These are phyloP conservation scores for Sebastes kiyomatsui DNA, from an alignment of 2,797 vertebrate species.

Conservation along the genomic window DNA sequence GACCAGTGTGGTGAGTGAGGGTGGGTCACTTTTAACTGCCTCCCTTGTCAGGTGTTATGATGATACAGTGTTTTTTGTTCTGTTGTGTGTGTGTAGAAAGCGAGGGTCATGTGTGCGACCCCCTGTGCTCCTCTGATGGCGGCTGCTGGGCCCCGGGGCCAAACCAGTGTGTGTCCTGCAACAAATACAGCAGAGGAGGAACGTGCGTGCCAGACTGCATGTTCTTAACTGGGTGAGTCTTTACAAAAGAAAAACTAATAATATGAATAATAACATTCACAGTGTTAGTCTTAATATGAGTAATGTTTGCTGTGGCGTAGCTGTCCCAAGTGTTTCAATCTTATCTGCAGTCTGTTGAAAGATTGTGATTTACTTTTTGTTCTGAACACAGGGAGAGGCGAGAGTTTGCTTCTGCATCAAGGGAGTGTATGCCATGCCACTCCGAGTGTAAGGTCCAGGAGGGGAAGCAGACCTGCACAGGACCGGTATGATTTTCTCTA, in stretches of 20 bases:
- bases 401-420: conserved; percentile 82
- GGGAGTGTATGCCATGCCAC: conserved; percentile 89
- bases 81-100: conserved; percentile 65
- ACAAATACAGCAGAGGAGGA: conserved; percentile 86
- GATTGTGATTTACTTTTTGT: conserved; percentile 11
- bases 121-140: conserved; percentile 88
- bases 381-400: conserved; percentile 81
- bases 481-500: conserved; percentile 80
- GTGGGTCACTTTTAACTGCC: background rate
- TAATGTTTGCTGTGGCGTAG: conserved; percentile 29
- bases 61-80: background rate
- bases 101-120: conserved; percentile 88
- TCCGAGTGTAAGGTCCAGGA: conserved; percentile 87
- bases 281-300: conserved; percentile 13
- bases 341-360: conserved; percentile 27
- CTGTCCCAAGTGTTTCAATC: conserved; percentile 1
- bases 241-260: background rate
- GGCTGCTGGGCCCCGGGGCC: conserved; percentile 94
- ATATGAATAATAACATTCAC: background rate
- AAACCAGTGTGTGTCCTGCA: conserved; percentile 89
- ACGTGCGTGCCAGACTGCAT: conserved; percentile 89
- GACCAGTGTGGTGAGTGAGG: conserved; percentile 85
- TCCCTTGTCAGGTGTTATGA: conserved; percentile 29
- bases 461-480: conserved; percentile 85
- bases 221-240: conserved; percentile 86